Conservation (phyloP, 2,797 vertebrate genomes). For the Enteromius unitaeniatus region DNA sequence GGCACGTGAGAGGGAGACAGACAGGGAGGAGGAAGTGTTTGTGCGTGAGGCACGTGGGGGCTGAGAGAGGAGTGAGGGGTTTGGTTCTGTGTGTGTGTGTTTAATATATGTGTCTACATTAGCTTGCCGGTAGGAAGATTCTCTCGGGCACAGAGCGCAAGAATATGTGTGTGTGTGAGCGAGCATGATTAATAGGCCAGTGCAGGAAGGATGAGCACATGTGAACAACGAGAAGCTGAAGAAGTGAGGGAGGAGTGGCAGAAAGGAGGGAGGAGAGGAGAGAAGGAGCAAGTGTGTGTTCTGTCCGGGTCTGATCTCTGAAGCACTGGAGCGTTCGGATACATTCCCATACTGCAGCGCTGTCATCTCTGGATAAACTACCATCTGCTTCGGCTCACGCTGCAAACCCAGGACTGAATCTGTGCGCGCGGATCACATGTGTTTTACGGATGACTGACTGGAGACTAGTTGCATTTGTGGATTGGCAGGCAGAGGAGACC, state of each 20-base stretch:
- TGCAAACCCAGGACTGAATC: conserved; percentile 6
- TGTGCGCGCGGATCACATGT: conserved; percentile 19
- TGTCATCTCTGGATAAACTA: conserved; percentile 45
- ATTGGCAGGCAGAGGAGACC: not conserved
- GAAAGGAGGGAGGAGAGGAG: conserved; percentile 32
- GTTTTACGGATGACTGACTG: conserved; percentile 24
- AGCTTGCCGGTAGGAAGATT: conserved; percentile 35
- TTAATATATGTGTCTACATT: conserved; percentile 37
- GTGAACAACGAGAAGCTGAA: conserved; percentile 54
- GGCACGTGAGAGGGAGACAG: conserved; percentile 38
- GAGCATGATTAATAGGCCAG: conserved; percentile 53
- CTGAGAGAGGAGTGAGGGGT: conserved; percentile 48
- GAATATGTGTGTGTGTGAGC: conserved; percentile 70
- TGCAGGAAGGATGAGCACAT: conserved; percentile 35
- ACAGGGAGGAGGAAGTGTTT: conserved; percentile 20
- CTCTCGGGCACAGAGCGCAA: conserved; percentile 58
- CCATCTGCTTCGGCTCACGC: conserved; percentile 1
- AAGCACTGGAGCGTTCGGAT: conserved; percentile 48
- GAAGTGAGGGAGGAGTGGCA: conserved; percentile 63
- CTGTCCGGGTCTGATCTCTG: conserved; percentile 16
- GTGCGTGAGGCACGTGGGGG: conserved; percentile 62
- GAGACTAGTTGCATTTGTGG: conserved; percentile 27
- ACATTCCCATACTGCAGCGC: conserved; percentile 41
- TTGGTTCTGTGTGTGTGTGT: conserved; percentile 25
- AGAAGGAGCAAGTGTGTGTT: conserved; percentile 9